Percentiles rank a stretch among this genome's conserved stretches.
These are phyloP conservation scores for Slavum lentiscoides DNA, from an alignment of 2,888 invertebrate species.

Conservation along the genomic window DNA sequence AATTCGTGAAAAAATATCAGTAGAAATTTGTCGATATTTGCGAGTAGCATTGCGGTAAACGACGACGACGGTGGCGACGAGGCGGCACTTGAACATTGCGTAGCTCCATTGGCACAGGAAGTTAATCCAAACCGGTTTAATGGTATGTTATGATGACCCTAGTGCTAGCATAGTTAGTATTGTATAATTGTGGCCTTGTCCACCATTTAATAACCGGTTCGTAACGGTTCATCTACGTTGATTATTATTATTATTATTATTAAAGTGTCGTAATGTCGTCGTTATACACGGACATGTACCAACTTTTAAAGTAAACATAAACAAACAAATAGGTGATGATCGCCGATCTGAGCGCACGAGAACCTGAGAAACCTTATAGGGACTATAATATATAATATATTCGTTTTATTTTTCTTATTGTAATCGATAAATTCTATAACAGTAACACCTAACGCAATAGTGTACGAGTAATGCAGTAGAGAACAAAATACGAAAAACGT, in stretches of 20 bases:
- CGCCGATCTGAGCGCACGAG: not conserved
- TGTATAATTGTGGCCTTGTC: constrained; percentile 52
- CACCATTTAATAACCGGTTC: constrained; percentile 48
- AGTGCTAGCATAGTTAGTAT: not conserved
- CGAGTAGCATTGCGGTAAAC: not conserved
- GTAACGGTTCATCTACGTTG: constrained; percentile 51
- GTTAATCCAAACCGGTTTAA: constrained; percentile 46
- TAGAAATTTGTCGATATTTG: not conserved
- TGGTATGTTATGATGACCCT: constrained; percentile 45
- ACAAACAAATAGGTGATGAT: constrained; percentile 2
- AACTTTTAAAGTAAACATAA: constrained; percentile 6
- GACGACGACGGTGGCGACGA: not conserved
- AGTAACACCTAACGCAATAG: no score
- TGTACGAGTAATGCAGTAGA: no score
- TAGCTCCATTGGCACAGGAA: constrained; percentile 40
- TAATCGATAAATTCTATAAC: no score
- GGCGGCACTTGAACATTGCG: not conserved
- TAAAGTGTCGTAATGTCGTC: constrained; percentile 38
- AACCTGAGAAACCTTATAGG: not conserved
- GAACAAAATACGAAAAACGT: no score
- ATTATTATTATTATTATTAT: constrained; percentile 15
- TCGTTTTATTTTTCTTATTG: no score
- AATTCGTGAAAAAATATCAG: no score
- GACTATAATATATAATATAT: not conserved
- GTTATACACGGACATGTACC: constrained; percentile 15